phyloP scores from a whole-genome alignment of 2,797 vertebrate species.

The Gastrophryne carolinensis region DNA sequence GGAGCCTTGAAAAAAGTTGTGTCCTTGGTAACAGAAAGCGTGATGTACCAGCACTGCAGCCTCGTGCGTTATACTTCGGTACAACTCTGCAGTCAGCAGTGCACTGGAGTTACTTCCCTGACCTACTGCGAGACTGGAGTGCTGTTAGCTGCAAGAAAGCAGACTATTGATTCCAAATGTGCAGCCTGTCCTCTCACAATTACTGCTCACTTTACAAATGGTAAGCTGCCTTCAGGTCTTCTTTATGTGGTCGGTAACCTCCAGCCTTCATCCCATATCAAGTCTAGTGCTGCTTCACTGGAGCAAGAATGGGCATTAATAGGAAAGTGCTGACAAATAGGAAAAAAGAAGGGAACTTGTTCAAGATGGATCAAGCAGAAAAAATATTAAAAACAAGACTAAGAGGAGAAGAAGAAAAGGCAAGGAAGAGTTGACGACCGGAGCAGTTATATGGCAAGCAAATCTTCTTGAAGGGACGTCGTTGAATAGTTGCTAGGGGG shows the following conservation, averaged over 20 bases:
- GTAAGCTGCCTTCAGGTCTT: conserved; percentile 56
- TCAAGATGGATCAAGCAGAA: conserved; percentile 34
- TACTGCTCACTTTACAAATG: conserved; percentile 67
- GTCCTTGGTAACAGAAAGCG: conserved; percentile 67
- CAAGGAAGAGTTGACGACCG: conserved; percentile 54
- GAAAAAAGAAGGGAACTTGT: conserved; percentile 50
- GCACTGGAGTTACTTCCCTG: conserved; percentile 67
- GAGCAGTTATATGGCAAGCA: conserved; percentile 38
- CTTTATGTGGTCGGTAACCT: conserved; percentile 56
- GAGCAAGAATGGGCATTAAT: conserved; percentile 67
- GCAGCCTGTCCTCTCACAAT: conserved; percentile 68
- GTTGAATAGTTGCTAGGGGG: conserved; percentile 63
- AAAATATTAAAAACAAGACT: conserved; percentile 5
- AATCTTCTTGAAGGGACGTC: conserved; percentile 55
- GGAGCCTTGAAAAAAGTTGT: conserved; percentile 63
- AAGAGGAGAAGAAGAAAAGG: not conserved
- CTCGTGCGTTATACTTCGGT: conserved; percentile 66
- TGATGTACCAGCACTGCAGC: conserved; percentile 68
- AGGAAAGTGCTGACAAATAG: conserved; percentile 70
- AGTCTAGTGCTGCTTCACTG: conserved; percentile 63
- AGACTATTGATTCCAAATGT: conserved; percentile 70
- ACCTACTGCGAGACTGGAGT: conserved; percentile 67
- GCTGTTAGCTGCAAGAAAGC: conserved; percentile 64
- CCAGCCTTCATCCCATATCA: conserved; percentile 72
- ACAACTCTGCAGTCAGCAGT: conserved; percentile 75